Conservation (phyloP, 2,797 vertebrate genomes). For the Hybognathus amarus region DNA sequence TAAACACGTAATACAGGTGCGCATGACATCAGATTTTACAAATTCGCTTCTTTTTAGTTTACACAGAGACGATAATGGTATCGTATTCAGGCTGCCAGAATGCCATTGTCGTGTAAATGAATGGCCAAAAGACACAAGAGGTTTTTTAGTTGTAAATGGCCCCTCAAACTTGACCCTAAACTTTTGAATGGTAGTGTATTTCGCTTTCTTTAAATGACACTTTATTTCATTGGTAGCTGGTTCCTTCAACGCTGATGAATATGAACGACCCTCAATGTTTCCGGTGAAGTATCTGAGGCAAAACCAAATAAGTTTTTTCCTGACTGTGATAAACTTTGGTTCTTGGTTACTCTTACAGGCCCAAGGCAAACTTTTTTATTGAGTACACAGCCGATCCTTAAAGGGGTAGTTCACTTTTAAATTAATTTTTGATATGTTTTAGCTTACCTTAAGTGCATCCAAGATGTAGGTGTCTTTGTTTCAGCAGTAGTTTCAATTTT, state of each 20-base stretch:
- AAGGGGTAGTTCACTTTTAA: too few relatives aligned
- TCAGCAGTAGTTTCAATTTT: too few relatives aligned
- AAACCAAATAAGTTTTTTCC: background rate
- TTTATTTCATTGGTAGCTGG: background rate
- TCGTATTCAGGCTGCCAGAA: background rate
- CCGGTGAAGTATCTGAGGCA: background rate
- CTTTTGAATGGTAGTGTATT: background rate
- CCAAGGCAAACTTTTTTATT: too few relatives aligned
- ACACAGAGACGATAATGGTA: background rate
- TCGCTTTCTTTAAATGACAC: background rate
- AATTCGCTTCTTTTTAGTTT: background rate
- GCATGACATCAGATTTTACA: background rate
- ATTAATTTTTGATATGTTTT: too few relatives aligned
- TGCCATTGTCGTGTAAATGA: background rate
- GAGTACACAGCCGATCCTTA: background rate
- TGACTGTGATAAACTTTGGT: constrained; percentile 15
- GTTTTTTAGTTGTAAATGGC: background rate
- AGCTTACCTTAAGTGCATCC: too few relatives aligned
- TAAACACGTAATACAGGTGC: background rate
- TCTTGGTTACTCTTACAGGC: background rate
- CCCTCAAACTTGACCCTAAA: background rate
- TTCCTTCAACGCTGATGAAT: background rate
- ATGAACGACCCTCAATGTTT: background rate
- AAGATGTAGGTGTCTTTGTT: too few relatives aligned
- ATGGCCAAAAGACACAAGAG: too few relatives aligned